A percentile compares a stretch with the other conserved stretches of the same genome.
Conservation (phyloP, 2,113 vertebrate genomes). For the Datnioides undecimradiatus region DNA sequence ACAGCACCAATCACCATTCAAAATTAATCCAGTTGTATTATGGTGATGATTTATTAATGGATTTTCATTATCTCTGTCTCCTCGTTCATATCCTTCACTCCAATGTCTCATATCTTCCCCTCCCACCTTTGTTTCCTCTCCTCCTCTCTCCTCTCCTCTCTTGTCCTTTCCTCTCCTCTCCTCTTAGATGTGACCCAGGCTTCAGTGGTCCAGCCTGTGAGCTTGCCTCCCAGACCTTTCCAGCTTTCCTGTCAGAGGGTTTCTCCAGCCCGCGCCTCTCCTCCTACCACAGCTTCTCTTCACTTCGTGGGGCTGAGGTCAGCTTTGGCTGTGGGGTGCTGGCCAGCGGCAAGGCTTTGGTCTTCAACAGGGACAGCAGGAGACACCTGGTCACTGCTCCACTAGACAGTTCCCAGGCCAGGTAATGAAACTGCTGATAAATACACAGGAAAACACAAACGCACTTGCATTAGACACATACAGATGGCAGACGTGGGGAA, state of each 20-base stretch:
- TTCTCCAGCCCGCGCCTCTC: constrained; percentile 94
- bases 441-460: neutral
- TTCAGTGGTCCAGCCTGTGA: constrained; percentile 97
- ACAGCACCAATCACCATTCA: constrained; percentile 52
- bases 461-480: neutral
- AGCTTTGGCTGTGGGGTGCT: constrained; percentile 97
- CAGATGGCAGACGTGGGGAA: no score
- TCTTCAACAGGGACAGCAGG: constrained; percentile 95
- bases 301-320: constrained; percentile 95
- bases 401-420: constrained; percentile 97
- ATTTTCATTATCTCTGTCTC: constrained; percentile 58
- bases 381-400: constrained; percentile 94
- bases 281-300: constrained; percentile 98
- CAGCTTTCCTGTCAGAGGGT: constrained; percentile 95
- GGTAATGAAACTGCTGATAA: constrained; percentile 78
- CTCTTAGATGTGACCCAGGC: constrained; percentile 92
- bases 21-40: constrained; percentile 55
- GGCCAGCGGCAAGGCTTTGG: constrained; percentile 95
- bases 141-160: neutral
- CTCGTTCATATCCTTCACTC: constrained; percentile 28
- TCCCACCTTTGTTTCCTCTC: neutral
- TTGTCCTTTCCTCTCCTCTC: neutral
- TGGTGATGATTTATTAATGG: constrained; percentile 61
- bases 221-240: constrained; percentile 94
- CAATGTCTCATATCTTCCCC: neutral